Percentiles rank a stretch among this genome's conserved stretches.
These are phyloP conservation scores for Parotocinclus haroldoi DNA, from an alignment of 2,797 vertebrate genomes.

Conservation along the genomic window DNA sequence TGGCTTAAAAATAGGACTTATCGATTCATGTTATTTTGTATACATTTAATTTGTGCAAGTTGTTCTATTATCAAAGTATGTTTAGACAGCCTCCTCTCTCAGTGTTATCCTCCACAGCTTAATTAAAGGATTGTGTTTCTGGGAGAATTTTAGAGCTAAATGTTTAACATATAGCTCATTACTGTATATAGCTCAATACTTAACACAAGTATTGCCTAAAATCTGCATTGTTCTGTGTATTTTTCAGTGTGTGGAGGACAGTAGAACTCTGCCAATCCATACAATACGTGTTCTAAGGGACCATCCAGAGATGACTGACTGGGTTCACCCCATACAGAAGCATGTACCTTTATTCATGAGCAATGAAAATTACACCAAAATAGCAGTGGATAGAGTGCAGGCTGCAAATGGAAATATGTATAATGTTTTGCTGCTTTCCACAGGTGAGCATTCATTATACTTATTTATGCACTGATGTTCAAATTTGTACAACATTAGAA, in stretches of 20 bases:
- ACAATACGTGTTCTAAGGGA: slow-evolving; percentile 63
- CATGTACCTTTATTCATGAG: slow-evolving; percentile 65
- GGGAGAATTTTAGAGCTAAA: no score
- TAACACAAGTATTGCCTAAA: no score
- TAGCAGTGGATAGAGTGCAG: slow-evolving; percentile 65
- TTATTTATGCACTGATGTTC: background rate
- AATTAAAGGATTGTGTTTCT: no score
- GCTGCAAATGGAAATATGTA: slow-evolving; percentile 52
- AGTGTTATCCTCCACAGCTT: no score
- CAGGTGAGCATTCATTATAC: slow-evolving; percentile 58
- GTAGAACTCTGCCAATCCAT: slow-evolving; percentile 49
- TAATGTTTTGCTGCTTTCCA: slow-evolving; percentile 69
- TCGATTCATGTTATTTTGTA: no score
- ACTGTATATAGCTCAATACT: no score
- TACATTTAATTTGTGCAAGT: no score
- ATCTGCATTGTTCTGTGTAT: background rate
- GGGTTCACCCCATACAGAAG: slow-evolving; percentile 62
- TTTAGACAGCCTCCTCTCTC: no score
- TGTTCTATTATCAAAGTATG: no score
- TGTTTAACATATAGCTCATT: no score
- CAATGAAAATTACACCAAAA: slow-evolving; percentile 70
- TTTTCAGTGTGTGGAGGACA: slow-evolving; percentile 68
- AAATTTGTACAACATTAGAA: background rate
- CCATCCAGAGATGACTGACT: slow-evolving; percentile 69
- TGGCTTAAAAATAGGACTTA: no score